These are phyloP conservation scores for Sicus ferrugineus DNA, from an alignment of 2,888 invertebrate species.

Conservation along the genomic window DNA sequence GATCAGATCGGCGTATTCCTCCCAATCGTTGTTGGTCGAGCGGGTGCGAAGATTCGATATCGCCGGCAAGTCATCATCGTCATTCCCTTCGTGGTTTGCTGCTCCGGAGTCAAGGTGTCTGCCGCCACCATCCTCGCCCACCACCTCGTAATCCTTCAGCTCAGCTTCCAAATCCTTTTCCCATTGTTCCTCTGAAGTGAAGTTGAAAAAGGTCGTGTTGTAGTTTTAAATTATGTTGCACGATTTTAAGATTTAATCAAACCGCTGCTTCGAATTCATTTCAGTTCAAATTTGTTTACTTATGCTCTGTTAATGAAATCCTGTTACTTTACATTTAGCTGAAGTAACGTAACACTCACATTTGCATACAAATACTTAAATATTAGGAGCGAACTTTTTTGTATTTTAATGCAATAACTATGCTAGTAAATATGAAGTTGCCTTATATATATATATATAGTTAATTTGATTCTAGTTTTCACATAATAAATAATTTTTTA, in stretches of 20 bases:
- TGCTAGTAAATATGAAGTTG: no score
- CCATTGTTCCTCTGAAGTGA: slow-evolving; percentile 82
- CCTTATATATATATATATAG: no score
- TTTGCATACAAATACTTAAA: no score
- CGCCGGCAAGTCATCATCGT: slow-evolving; percentile 51
- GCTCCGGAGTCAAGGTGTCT: slow-evolving; percentile 44
- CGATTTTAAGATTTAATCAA: background rate
- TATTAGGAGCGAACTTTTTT: no score
- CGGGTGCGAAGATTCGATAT: slow-evolving; percentile 63
- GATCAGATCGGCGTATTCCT: slow-evolving; percentile 64
- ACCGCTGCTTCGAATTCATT: no score
- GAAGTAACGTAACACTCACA: no score
- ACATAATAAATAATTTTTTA: no score
- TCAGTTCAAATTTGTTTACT: no score
- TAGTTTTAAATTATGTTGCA: background rate
- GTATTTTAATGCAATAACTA: no score
- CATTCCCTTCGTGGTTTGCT: background rate
- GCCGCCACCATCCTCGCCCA: slow-evolving; percentile 67
- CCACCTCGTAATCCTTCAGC: slow-evolving; percentile 93
- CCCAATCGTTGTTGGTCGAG: slow-evolving; percentile 64
- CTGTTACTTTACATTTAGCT: slow-evolving; percentile 1
- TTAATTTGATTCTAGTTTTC: no score
- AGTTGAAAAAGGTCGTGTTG: background rate
- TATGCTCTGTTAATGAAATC: no score
- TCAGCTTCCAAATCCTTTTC: slow-evolving; percentile 95